Evolutionary conservation across 2,797 vertebrate species (phyloP), one percentile per base, ranked within the genome.

Genomic region (Cyprinodon diabolis): DNA sequence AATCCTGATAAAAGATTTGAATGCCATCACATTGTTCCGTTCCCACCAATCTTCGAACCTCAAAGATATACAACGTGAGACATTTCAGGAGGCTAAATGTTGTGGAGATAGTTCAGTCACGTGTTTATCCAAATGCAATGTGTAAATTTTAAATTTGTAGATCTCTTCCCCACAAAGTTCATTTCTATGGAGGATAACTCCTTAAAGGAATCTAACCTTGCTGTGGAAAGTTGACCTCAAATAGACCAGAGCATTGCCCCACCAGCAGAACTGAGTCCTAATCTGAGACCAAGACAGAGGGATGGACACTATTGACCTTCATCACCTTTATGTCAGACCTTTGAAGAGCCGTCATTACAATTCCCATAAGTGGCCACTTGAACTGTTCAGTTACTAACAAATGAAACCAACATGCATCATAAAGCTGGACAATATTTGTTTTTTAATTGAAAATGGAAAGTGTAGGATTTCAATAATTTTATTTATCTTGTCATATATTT

Each of bases 351-450:
- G 55, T 71, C 86, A 86, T 91, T 87, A 89, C 87, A 93, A 92
- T 90, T 92, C 91, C 89, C 91, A 88, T 56, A 90, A 90, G 93
- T 92, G 89, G 71, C 87, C 88, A 82, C 89, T 94, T 92, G 79
- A 91, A 88, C 87, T 48, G 92, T 86, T 87, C 91, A 87, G 81
- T 89, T 90, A 87, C 87, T 83, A 82, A 67, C 83, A 69, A 81
- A 21, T 78, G 83, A 84, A 82, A 40, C 51, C 55, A 71, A 54
- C 75, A 70, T 68, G 71, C 25, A 76, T 76, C 56, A 1, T 47
- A 30, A 75, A 37, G 76, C 73, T 2, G 68, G 69, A 83, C 15
- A 68, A 60, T 80, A 84, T 60, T 76, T 37, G 60, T 73, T 78
- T 69, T 40, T 4, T 5, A 48, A 17, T 19, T 21, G 13, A 72